Evolutionary conservation across 92 coral and sea anemone genomes (phyloP).

Genomic region (Epizoanthus rinbou): DNA sequence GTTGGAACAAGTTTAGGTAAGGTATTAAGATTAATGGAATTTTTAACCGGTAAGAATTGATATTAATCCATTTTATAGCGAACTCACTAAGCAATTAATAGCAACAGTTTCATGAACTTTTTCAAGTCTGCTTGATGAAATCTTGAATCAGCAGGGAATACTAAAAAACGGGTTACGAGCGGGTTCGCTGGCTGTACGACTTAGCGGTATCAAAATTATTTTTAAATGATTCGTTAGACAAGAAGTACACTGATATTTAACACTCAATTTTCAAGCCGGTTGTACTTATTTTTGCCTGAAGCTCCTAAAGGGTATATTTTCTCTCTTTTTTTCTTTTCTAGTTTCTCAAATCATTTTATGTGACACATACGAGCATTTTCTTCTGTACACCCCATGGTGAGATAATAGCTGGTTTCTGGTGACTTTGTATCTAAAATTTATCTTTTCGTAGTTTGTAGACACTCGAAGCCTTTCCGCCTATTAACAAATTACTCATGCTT

Average conservation of each 20-base stretch:
- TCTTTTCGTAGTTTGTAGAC: not conserved
- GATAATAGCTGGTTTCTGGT: not conserved
- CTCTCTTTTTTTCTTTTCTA: not conserved
- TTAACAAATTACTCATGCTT: conserved; percentile 37
- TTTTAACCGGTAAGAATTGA: not conserved
- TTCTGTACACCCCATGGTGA: not conserved
- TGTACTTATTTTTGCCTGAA: not conserved
- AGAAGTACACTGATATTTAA: not conserved
- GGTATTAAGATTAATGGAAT: not conserved
- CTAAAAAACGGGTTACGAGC: conserved; percentile 27
- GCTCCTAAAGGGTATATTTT: not conserved
- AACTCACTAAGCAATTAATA: not conserved
- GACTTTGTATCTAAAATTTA: conserved; percentile 4
- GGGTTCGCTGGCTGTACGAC: conserved; percentile 20
- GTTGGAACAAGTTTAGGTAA: conserved; percentile 29
- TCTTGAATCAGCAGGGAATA: conserved; percentile 34
- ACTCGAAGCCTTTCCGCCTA: conserved; percentile 26
- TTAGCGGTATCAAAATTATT: conserved; percentile 29
- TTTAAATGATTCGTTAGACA: conserved; percentile 21
- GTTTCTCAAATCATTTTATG: not conserved
- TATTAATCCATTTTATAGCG: not conserved
- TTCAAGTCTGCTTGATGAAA: conserved; percentile 30
- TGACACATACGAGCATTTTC: not conserved
- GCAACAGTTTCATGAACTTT: conserved; percentile 1
- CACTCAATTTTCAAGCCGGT: not conserved